Evolutionary conservation across 2,888 invertebrate species (phyloP).

Genomic region (Drosophila kanekoi): DNA sequence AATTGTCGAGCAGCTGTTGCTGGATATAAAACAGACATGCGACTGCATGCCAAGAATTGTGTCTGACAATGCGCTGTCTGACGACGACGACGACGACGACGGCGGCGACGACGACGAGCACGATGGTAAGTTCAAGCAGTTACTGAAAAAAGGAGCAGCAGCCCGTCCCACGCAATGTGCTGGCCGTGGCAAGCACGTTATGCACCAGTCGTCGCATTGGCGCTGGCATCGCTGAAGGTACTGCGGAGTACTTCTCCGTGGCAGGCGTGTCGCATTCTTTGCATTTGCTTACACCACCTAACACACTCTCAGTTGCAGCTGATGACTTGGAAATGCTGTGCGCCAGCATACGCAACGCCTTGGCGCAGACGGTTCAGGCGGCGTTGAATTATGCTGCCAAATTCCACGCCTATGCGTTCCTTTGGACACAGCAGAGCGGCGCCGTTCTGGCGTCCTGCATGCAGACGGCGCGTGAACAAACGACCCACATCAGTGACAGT

Average conservation of each 20-base stretch:
- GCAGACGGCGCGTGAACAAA: conserved; percentile 58
- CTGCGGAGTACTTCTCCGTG: conserved; percentile 2
- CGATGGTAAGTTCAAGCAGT: conserved; percentile 23
- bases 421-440: conserved; percentile 78
- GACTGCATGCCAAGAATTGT: conserved; percentile 90
- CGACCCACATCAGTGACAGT: conserved; percentile 60
- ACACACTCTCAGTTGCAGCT: conserved; percentile 14
- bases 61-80: conserved; percentile 85
- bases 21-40: conserved; percentile 92
- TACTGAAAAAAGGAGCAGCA: conserved; percentile 21
- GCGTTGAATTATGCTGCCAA: conserved; percentile 77
- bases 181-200: conserved; percentile 37
- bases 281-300: conserved; percentile 24
- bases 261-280: conserved; percentile 31
- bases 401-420: conserved; percentile 79
- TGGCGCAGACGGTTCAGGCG: conserved; percentile 70
- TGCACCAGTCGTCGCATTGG: conserved; percentile 12
- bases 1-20: conserved; percentile 90
- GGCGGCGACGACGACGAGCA: conserved; percentile 20
- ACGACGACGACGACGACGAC: conserved; percentile 45
- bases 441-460: conserved; percentile 72
- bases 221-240: conserved; percentile 36
- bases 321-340: conserved; percentile 70
- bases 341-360: conserved; percentile 65
- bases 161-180: conserved; percentile 32